Base-by-base conservation (phyloP, 2,888 invertebrate species). In the Habrosyne pyritoides region DNA sequence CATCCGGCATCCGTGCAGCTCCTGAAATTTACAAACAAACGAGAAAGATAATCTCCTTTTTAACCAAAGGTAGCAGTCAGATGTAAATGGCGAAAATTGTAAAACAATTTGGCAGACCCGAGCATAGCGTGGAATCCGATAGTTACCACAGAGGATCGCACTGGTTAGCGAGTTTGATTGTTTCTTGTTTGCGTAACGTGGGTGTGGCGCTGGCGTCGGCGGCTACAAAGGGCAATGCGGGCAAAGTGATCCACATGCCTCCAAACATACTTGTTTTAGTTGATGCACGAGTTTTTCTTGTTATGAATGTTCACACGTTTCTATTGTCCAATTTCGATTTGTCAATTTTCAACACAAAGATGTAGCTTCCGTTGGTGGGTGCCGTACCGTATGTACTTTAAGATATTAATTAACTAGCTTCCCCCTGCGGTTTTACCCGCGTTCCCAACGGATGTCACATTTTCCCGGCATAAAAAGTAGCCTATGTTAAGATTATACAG, bases 151-250 rank as follows among this genome's bases (percentile, higher is more conserved):
- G 24, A 24, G 57, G n/a, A 42, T 56, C 56, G 55, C 57, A 51
- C 18, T 30, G 47, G 54, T 55, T 46, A 51, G 55, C 49, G 54
- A 52, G 54, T 63, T 61, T 53, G 61, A 63, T 62, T 59, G 30
- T 53, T 47, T 54, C 33, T 46, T 55, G 57, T 67, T 69, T 63
- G 63, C 63, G 49, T 36, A 60, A 59, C 55, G 36, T 22, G 55
- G 60, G 59, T 53, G 56, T 56, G 63, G 53, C 30, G 55, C 47
- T 62, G 64, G 56, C 54, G 57, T 54, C 52, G 55, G 8, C 18
- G 18, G 52, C 60, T 53, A 59, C 67, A 64, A 71, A 71, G 60
- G 63, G 58, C 63, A 59, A 66, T 66, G 60, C 67, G 69, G 69
- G 71, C 58, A 49, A 14, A 18, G 8, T 7, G 18, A 33, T n/a